Evolutionary conservation across 2,888 invertebrate species (phyloP), one percentile per base, ranked within the genome.

Genomic region (Cerceris rybyensis): DNA sequence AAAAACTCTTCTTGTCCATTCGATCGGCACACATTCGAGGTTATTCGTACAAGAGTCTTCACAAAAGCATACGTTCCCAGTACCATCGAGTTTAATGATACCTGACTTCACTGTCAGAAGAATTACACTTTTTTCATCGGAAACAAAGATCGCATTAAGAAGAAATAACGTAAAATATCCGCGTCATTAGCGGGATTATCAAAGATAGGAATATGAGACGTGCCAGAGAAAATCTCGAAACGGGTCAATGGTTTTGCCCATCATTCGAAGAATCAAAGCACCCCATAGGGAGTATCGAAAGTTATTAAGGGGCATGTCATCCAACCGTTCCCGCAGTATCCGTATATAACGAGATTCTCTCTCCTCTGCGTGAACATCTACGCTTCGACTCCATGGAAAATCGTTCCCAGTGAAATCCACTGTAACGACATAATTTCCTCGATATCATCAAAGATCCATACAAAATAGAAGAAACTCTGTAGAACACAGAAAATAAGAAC

Each of bases 401-500:
- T 81, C 68, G 43, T 72, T 57, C 60, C 28, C 75, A 39, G 43
- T 78, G 75, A 70, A 80, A 78, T 75, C 71, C 71, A 76, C 78
- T 46, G 59, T 73, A 81, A 76, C 74, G 82, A 81, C 75, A 84
- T 85, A 84, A 87, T 88, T 86, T 86, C 80, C 79, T 70, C 75
- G 83, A 88, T 88, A 86, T 84, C 84, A 74, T 86, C 82, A 81
- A 66, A 75, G 82, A 84, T 87, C 83, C 81, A 75, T 70, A 54
- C 13, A 17, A 42, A 28, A 16, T 57, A 60, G 63, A 46, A 52
- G 49, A 63, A 64, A 63, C 65, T 50, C 41, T 63, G 49, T 49
- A 8, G n/a, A 60, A 17, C 17, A 17, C 9, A 39, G 41, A 5
- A 49, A 7, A 59, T 52, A 54, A 60, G 71, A 78, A 70, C 69